Conservation (phyloP, 2,113 vertebrate species). For the Sander lucioperca region DNA sequence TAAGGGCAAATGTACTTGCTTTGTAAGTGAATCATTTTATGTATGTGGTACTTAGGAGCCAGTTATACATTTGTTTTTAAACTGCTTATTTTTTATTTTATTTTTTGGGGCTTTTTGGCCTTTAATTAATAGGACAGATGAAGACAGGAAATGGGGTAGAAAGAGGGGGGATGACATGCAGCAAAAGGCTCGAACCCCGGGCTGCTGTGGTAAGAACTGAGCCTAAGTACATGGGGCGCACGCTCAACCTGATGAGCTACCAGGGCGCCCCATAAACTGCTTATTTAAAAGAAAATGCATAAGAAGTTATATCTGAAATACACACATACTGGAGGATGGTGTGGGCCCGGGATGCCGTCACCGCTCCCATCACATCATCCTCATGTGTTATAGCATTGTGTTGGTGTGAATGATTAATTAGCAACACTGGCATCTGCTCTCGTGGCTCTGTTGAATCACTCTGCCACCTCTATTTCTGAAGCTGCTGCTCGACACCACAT, state of each 20-base stretch:
- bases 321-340: not conserved
- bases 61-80: not conserved
- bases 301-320: slow-evolving; percentile 7
- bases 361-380: slow-evolving; percentile 42
- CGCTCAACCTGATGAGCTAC: too few species aligned
- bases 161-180: too few species aligned
- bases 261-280: not conserved
- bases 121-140: too few species aligned
- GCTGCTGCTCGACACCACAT: slow-evolving; percentile 45
- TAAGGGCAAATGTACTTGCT: slow-evolving; percentile 34
- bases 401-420: slow-evolving; percentile 70
- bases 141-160: too few species aligned
- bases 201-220: too few species aligned
- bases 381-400: slow-evolving; percentile 50
- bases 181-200: too few species aligned
- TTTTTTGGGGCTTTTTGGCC: too few species aligned
- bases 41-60: not conserved
- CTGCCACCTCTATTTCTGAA: slow-evolving; percentile 75
- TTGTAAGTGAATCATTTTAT: not conserved
- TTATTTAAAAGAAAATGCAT: not conserved
- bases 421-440: slow-evolving; percentile 66
- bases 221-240: too few species aligned
- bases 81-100: not conserved
- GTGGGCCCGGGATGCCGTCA: slow-evolving; percentile 32
- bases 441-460: slow-evolving; percentile 62